phyloP scores from a whole-genome alignment of 2,113 vertebrate species.

The Pungitius pungitius region DNA sequence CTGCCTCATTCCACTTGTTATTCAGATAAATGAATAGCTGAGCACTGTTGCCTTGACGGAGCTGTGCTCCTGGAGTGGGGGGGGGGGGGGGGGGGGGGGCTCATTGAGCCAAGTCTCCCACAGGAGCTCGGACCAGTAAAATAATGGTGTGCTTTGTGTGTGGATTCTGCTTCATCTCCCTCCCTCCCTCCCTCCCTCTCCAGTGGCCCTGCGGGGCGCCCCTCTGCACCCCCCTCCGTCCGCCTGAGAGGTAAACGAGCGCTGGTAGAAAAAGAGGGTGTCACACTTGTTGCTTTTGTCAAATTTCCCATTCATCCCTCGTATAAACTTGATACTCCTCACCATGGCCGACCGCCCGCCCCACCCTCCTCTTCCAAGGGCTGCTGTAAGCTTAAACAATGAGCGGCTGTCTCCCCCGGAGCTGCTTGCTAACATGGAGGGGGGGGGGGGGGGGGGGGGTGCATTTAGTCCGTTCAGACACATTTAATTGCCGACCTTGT shows the following conservation, averaged over 20 bases:
- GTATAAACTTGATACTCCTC: conserved; percentile 49
- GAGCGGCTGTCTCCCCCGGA: conserved; percentile 59
- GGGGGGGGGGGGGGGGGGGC: too few relatives aligned
- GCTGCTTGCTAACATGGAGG: conserved; percentile 46
- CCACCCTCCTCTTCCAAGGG: neutral
- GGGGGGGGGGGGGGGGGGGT: conserved; percentile 32
- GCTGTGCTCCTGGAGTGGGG: conserved; percentile 66
- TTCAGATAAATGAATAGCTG: conserved; percentile 72
- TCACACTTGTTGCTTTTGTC: conserved; percentile 76
- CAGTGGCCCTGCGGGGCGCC: conserved; percentile 49
- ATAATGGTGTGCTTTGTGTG: conserved; percentile 78
- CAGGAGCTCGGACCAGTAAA: conserved; percentile 55
- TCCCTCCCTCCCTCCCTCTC: conserved; percentile 30
- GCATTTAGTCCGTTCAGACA: conserved; percentile 52
- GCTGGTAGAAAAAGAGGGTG: conserved; percentile 74
- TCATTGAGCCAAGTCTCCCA: conserved; percentile 71
- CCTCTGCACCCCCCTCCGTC: conserved; percentile 56
- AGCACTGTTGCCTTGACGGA: conserved; percentile 61
- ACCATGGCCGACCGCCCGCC: neutral
- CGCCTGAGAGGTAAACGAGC: conserved; percentile 55
- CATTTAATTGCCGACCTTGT: conserved; percentile 57
- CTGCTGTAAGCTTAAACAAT: conserved; percentile 50
- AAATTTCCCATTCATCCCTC: conserved; percentile 65
- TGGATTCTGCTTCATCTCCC: conserved; percentile 46
- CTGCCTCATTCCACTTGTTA: conserved; percentile 62